phyloP scores from a whole-genome alignment of 1,140 invertebrate species.

The Dendrolimus punctatus region DNA sequence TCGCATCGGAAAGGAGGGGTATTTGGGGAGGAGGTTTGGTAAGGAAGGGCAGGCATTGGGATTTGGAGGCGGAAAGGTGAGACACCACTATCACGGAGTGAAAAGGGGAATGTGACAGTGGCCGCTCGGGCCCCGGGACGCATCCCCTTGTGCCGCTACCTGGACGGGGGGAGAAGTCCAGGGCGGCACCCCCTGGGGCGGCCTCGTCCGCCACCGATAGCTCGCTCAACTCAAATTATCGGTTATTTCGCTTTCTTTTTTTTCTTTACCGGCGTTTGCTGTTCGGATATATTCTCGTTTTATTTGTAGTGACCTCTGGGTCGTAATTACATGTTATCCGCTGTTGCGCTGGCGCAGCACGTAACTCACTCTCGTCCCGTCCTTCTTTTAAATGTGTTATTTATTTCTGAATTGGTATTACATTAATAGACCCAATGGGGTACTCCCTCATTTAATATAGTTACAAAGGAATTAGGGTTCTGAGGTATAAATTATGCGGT shows the following conservation, averaged over 20 bases:
- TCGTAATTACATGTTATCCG: constrained; percentile 55
- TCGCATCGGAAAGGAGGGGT: too few relatives aligned
- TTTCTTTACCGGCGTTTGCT: constrained; percentile 42
- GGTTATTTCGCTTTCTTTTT: constrained; percentile 64
- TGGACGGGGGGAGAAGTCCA: too few relatives aligned
- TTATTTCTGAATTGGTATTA: constrained; percentile 65
- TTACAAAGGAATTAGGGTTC: constrained; percentile 56
- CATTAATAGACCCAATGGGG: constrained; percentile 56
- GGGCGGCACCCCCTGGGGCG: constrained; percentile 43
- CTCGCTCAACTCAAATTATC: constrained; percentile 46
- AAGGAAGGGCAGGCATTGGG: too few relatives aligned
- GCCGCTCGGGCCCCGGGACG: too few relatives aligned
- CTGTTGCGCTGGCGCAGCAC: constrained; percentile 32
- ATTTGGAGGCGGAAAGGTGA: too few relatives aligned
- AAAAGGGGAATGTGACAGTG: too few relatives aligned
- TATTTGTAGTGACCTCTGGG: constrained; percentile 64
- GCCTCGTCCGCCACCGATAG: constrained; percentile 44
- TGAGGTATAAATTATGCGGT: constrained; percentile 49
- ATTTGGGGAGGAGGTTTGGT: too few relatives aligned
- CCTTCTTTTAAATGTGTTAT: constrained; percentile 62
- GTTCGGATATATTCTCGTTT: constrained; percentile 38
- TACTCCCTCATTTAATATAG: constrained; percentile 66
- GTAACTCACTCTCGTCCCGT: constrained; percentile 35
- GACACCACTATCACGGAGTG: too few relatives aligned
- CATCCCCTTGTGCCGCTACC: too few relatives aligned